Evolutionary conservation across 2,888 invertebrate species (phyloP).

Genomic region (Cheiracanthium punctorium): DNA sequence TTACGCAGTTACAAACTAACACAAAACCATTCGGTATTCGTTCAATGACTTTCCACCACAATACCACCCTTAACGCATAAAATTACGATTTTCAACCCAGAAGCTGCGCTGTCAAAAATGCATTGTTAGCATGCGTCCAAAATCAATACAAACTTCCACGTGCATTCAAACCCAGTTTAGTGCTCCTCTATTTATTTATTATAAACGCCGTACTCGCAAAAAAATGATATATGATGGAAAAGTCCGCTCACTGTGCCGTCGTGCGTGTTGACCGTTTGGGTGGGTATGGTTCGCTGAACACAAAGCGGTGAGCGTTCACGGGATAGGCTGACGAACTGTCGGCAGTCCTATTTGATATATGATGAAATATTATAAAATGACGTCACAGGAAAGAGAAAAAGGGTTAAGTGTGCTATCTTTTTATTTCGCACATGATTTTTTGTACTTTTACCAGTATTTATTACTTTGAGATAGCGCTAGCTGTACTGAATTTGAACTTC

Average conservation of each 20-base stretch:
- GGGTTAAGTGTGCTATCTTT: too few species aligned
- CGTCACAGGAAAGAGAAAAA: not conserved
- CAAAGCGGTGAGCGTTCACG: slow-evolving; percentile 62
- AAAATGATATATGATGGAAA: slow-evolving; percentile 32
- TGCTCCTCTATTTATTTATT: not conserved
- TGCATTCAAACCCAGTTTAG: not conserved
- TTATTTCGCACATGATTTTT: too few species aligned
- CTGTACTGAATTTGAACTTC: too few species aligned
- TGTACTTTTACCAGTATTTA: too few species aligned
- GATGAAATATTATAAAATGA: not conserved
- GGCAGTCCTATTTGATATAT: slow-evolving; percentile 39
- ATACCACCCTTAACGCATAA: too few species aligned
- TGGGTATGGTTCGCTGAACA: slow-evolving; percentile 35
- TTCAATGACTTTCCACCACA: too few species aligned
- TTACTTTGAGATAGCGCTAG: too few species aligned
- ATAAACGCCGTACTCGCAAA: not conserved
- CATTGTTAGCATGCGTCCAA: not conserved
- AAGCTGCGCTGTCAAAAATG: not conserved
- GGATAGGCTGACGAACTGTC: slow-evolving; percentile 63
- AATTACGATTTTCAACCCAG: too few species aligned
- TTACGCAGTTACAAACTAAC: too few species aligned
- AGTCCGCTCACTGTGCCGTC: slow-evolving; percentile 54
- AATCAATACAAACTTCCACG: not conserved
- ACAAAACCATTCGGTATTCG: too few species aligned
- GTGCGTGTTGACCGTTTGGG: slow-evolving; percentile 33